Conservation (phyloP, 2,888 invertebrate genomes). For the Noctua pronuba region DNA sequence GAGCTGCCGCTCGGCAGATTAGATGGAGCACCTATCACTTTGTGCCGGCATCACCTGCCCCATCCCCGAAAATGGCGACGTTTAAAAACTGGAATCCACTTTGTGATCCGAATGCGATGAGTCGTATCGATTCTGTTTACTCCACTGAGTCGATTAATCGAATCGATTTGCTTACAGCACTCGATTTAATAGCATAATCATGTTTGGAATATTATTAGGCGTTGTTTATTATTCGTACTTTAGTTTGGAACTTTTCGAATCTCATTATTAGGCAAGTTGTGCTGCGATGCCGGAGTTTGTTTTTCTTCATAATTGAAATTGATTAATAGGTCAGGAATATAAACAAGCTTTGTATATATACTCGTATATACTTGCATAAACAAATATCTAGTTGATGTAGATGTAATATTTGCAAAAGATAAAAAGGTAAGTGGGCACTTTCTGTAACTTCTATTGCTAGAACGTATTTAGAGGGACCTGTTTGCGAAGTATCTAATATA, state of each 20-base stretch:
- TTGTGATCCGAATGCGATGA: constrained; percentile 72
- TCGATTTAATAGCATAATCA: constrained; percentile 68
- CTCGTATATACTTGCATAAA: constrained; percentile 27
- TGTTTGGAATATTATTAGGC: constrained; percentile 65
- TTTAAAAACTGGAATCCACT: constrained; percentile 72
- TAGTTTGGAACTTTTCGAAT: constrained; percentile 63
- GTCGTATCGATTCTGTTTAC: constrained; percentile 73
- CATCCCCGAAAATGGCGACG: constrained; percentile 71
- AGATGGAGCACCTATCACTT: constrained; percentile 77
- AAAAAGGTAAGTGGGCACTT: background rate
- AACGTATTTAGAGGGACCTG: constrained; percentile 35
- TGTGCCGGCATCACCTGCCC: constrained; percentile 73
- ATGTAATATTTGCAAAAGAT: background rate
- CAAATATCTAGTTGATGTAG: constrained; percentile 1
- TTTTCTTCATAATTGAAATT: constrained; percentile 66
- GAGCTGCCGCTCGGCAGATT: constrained; percentile 75
- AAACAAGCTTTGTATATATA: constrained; percentile 30
- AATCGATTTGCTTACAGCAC: constrained; percentile 63
- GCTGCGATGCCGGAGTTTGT: constrained; percentile 52
- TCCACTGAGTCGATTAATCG: constrained; percentile 68
- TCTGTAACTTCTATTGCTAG: constrained; percentile 22
- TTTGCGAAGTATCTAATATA: constrained; percentile 46
- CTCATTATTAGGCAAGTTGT: constrained; percentile 64
- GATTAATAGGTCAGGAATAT: constrained; percentile 55
- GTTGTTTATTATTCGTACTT: constrained; percentile 64